A percentile compares a stretch with the other conserved stretches of the same genome.
These are phyloP conservation scores for Hyles vespertilio DNA, from an alignment of 1,140 invertebrate genomes.

Conservation along the genomic window DNA sequence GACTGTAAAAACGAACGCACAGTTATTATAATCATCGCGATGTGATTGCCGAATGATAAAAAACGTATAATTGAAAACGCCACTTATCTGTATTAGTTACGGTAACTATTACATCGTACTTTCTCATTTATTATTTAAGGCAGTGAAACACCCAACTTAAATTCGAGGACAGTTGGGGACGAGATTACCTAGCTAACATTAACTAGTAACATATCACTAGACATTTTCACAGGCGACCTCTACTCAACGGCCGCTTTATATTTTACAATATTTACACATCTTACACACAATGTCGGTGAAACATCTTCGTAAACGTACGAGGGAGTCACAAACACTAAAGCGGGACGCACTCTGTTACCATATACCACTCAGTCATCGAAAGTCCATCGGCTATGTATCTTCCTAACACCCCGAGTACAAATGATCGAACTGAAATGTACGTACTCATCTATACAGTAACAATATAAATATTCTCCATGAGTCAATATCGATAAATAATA, in stretches of 20 bases:
- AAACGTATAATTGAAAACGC: slow-evolving; percentile 56
- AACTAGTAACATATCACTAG: slow-evolving; percentile 73
- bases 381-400: slow-evolving; percentile 69
- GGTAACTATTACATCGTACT: slow-evolving; percentile 65
- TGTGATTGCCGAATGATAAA: slow-evolving; percentile 43
- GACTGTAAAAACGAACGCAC: neutral
- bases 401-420: slow-evolving; percentile 63
- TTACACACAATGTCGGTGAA: slow-evolving; percentile 58
- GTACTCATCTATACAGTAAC: slow-evolving; percentile 66
- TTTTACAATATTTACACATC: slow-evolving; percentile 74
- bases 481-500: slow-evolving; percentile 52
- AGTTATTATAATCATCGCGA: slow-evolving; percentile 15
- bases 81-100: slow-evolving; percentile 68
- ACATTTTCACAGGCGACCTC: slow-evolving; percentile 70
- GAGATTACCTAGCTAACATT: slow-evolving; percentile 75
- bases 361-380: slow-evolving; percentile 63
- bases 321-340: slow-evolving; percentile 49
- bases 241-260: slow-evolving; percentile 63
- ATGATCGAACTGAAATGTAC: slow-evolving; percentile 56
- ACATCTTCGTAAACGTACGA: slow-evolving; percentile 41
- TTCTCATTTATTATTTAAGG: slow-evolving; percentile 69
- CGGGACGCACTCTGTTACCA: slow-evolving; percentile 51
- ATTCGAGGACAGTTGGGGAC: slow-evolving; percentile 70
- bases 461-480: slow-evolving; percentile 64
- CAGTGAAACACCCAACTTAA: slow-evolving; percentile 74